phyloP scores from a whole-genome alignment of 2,113 vertebrate species.

The Arizona elegans region DNA sequence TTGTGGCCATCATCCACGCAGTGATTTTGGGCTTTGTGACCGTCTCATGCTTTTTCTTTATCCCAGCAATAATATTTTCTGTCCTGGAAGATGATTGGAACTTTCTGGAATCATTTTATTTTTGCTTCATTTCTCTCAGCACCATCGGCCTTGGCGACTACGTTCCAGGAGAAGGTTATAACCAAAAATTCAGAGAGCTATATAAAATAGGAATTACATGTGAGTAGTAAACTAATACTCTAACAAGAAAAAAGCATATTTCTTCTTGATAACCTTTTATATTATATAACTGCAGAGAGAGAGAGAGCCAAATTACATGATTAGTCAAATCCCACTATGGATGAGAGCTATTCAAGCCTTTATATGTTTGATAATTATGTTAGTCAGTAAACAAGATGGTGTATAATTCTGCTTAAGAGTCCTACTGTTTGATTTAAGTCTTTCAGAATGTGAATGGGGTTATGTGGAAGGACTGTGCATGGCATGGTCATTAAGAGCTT shows the following conservation, averaged over 20 bases:
- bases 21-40: conserved; percentile 78
- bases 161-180: conserved; percentile 88
- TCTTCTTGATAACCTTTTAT: background rate
- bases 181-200: conserved; percentile 89
- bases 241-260: background rate
- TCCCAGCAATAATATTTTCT: conserved; percentile 91
- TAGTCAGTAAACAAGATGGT: background rate
- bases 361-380: background rate
- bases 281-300: background rate
- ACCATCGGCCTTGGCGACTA: conserved; percentile 97
- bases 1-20: conserved; percentile 85
- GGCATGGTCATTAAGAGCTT: background rate
- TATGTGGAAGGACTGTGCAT: background rate
- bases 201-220: conserved; percentile 95
- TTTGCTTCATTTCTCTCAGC: conserved; percentile 96
- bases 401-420: background rate
- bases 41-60: conserved; percentile 87
- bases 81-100: conserved; percentile 93
- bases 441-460: background rate
- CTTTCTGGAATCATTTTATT: conserved; percentile 96
- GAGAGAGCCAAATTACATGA: background rate
- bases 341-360: background rate
- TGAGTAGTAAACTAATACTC: conserved; percentile 67
- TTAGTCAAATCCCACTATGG: background rate
- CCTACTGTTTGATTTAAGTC: background rate